Conservation (phyloP, 23 tunicate species). For the Ciona savignyi region DNA sequence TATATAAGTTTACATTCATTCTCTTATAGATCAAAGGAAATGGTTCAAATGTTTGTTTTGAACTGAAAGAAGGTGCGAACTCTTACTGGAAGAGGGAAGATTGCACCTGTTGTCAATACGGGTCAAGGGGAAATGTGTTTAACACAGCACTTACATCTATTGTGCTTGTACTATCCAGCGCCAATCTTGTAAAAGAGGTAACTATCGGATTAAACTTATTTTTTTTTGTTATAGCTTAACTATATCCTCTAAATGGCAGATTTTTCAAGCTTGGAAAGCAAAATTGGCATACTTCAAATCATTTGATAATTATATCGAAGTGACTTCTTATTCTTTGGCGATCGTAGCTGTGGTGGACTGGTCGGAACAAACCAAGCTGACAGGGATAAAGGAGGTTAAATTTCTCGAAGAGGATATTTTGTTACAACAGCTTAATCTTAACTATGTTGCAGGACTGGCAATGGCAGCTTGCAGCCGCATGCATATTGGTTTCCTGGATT, state of each 20-base stretch:
- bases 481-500: slow-evolving; percentile 25
- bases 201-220: too few relatives aligned
- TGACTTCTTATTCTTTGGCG: slow-evolving; percentile 10
- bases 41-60: slow-evolving; percentile 15
- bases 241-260: too few relatives aligned
- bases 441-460: slow-evolving; percentile 55
- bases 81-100: slow-evolving; percentile 5
- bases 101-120: slow-evolving; percentile 12
- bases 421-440: too few relatives aligned
- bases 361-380: slow-evolving; percentile 13
- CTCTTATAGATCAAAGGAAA: slow-evolving; percentile 6
- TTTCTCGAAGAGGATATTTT: too few relatives aligned
- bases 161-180: slow-evolving; percentile 1
- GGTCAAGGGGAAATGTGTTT: neutral
- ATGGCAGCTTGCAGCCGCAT: slow-evolving; percentile 33
- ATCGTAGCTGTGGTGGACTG: slow-evolving; percentile 12
- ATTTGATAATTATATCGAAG: slow-evolving; percentile 28
- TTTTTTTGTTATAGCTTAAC: too few relatives aligned
- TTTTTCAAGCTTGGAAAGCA: slow-evolving; percentile 18
- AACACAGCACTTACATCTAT: neutral
- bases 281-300: slow-evolving; percentile 12
- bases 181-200: slow-evolving; percentile 31
- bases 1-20: neutral
- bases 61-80: slow-evolving; percentile 4
- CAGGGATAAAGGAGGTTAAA: slow-evolving; percentile 32